These are phyloP conservation scores for Acromyrmex charruanus DNA, from an alignment of 1,140 invertebrate genomes.

Conservation along the genomic window DNA sequence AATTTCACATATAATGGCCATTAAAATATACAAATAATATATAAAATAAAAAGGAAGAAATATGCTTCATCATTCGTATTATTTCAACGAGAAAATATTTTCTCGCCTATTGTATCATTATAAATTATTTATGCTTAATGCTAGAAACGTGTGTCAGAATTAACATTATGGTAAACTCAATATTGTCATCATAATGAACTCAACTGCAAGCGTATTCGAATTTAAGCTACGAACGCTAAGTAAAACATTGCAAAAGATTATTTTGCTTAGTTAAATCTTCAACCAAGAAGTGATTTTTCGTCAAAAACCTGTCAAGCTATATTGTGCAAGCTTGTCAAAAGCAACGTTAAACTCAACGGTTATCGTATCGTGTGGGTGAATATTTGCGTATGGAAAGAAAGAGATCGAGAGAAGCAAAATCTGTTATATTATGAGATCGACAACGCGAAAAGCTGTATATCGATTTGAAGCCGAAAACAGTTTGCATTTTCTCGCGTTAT, in stretches of 20 bases:
- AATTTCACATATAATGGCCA: slow-evolving; percentile 1
- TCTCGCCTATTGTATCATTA: neutral
- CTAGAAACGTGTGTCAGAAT: neutral
- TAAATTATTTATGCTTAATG: neutral
- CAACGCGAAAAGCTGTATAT: neutral
- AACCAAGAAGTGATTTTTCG: neutral
- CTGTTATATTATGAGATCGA: neutral
- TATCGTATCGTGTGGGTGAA: slow-evolving; percentile 1
- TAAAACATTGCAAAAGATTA: neutral
- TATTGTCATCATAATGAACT: neutral
- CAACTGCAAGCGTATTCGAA: neutral
- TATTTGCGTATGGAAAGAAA: neutral
- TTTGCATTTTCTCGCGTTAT: neutral
- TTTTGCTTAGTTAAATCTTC: slow-evolving; percentile 9
- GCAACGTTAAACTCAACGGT: neutral
- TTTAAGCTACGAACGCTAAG: neutral
- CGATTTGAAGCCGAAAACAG: neutral
- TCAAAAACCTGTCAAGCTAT: slow-evolving; percentile 13
- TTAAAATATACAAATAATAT: slow-evolving; percentile 43
- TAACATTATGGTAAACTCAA: neutral
- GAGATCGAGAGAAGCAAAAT: neutral
- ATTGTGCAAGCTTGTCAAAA: neutral
- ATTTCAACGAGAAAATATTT: slow-evolving; percentile 17
- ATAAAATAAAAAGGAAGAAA: neutral
- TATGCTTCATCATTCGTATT: neutral